Base-by-base conservation (phyloP, 2,888 invertebrate genomes). In the Hemistola chrysoprasaria region DNA sequence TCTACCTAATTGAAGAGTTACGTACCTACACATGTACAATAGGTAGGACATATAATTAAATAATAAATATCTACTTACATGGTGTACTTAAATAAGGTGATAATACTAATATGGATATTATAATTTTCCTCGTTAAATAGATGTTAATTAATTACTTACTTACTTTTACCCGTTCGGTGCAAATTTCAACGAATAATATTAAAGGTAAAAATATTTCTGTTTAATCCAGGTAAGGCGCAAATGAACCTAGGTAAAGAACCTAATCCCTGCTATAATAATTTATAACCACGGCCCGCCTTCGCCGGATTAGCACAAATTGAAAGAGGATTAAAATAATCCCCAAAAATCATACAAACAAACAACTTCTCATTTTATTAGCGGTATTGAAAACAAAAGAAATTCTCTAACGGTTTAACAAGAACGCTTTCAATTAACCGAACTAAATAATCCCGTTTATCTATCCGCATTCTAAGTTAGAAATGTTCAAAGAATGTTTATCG, bases 291-390 rank as follows among this genome's bases (percentile, higher is more conserved):
- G 31, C 10, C 30, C 40, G 37, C 43, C 37, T 10, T 37, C 29
- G 41, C 25, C 50, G 45, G 47, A 47, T 50, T 50, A 54, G 28
- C 8, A 20, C 28, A 32, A 37, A 43, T 34, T 39, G 35, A 42
- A 34, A 28, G 27, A 21, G 41, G 51, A 54, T 51, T 50, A 46
- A 35, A 42, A 40, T 50, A 49, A 51, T 48, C 45, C 44, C 42
- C 21, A 30, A 48, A 47, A 46, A 40, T 50, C 44, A 26, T 31
- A 48, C 44, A 54, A 54, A 54, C 50, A 51, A 54, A 54, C 51
- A 48, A 48, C 47, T 22, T 35, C 25, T 35, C 23, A 33, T 29
- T 47, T 54, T 50, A 48, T 46, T 47, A 50, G 46, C 46, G 32
- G 43, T 37, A 39, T 30, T 11, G 11, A 42, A 32, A 28, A 51